These are phyloP conservation scores for Iselma pallidipennis DNA, from an alignment of 2,888 invertebrate species.

Conservation along the genomic window DNA sequence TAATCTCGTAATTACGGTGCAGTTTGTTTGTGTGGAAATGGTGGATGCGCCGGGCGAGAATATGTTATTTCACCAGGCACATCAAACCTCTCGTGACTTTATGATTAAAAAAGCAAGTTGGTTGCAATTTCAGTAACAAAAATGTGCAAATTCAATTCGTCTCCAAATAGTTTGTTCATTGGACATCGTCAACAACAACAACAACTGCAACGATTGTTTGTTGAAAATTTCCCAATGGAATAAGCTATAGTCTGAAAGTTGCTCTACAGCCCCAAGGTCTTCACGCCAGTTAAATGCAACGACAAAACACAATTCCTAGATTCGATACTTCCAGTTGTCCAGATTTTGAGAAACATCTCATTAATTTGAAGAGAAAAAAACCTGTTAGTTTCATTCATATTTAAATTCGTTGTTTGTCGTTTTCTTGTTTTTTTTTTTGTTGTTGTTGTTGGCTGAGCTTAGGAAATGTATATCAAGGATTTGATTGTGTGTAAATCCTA, in stretches of 20 bases:
- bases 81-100: too few species aligned
- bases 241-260: not conserved
- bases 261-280: not conserved
- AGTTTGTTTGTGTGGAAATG: not conserved
- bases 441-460: too few species aligned
- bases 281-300: not conserved
- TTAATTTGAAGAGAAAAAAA: too few species aligned
- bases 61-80: too few species aligned
- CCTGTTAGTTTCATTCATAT: too few species aligned
- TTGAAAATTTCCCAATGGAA: not conserved
- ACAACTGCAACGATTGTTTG: not conserved
- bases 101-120: too few species aligned
- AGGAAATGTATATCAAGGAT: not conserved
- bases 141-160: not conserved
- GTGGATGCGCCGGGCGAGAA: not conserved
- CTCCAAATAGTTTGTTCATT: not conserved
- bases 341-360: too few species aligned
- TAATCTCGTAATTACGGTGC: too few species aligned
- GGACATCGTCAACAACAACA: not conserved
- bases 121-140: not conserved
- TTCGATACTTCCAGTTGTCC: not conserved
- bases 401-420: too few species aligned
- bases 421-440: not conserved
- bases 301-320: not conserved
- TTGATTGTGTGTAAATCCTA: conserved; percentile 20